These are phyloP conservation scores for Lordiphosa collinella DNA, from an alignment of 1,140 invertebrate genomes.

Conservation along the genomic window DNA sequence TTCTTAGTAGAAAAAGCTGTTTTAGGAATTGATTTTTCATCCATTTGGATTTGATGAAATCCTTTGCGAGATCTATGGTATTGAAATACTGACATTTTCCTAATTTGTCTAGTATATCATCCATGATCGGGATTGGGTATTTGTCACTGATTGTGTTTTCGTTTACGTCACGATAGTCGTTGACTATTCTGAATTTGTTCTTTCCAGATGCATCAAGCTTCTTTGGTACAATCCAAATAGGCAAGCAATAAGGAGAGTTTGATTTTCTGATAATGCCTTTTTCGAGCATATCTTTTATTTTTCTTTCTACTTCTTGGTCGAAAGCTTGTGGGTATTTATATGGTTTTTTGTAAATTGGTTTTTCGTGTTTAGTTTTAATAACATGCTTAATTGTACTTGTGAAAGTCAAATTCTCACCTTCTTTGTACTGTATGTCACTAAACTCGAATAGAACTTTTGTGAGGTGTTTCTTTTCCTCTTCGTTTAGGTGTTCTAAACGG, in stretches of 20 bases:
- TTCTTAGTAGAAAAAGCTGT: too few species aligned
- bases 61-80: too few species aligned
- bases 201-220: background rate
- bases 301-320: background rate
- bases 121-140: background rate
- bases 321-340: conserved; percentile 1
- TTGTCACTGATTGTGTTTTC: background rate
- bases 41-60: too few species aligned
- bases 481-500: background rate
- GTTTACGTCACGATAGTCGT: background rate
- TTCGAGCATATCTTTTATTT: background rate
- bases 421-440: conserved; percentile 5
- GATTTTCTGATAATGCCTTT: background rate
- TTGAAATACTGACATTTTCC: too few species aligned
- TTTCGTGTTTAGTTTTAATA: conserved; percentile 7
- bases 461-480: background rate
- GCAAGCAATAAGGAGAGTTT: background rate
- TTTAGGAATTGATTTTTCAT: too few species aligned
- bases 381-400: conserved; percentile 14
- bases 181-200: background rate
- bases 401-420: conserved; percentile 17
- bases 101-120: too few species aligned
- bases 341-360: conserved; percentile 9
- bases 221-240: background rate
- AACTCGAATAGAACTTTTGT: conserved; percentile 1